Conservation (phyloP, 2,113 vertebrate species). For the Onychostoma macrolepis region DNA sequence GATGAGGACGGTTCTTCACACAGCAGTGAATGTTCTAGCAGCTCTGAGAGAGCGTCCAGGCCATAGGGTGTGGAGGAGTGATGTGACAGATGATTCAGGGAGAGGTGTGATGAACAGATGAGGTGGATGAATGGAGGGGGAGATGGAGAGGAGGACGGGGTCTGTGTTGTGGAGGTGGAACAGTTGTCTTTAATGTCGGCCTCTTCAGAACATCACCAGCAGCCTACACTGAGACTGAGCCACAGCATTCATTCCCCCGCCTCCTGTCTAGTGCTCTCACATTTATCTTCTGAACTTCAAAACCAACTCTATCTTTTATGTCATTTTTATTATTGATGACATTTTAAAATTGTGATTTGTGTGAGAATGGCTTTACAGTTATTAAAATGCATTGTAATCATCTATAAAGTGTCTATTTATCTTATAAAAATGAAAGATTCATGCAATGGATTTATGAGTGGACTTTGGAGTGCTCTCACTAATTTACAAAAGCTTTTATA, state of each 20-base stretch:
- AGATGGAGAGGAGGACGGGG: neutral
- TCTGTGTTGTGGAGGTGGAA: conserved; percentile 33
- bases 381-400: too few species aligned
- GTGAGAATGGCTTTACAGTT: too few species aligned
- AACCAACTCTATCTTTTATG: neutral
- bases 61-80: conserved; percentile 13
- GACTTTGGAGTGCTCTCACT: too few species aligned
- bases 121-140: conserved; percentile 6
- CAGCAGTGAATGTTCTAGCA: conserved; percentile 21
- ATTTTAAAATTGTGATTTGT: too few species aligned
- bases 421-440: too few species aligned
- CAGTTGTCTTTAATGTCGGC: conserved; percentile 7
- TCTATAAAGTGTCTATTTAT: too few species aligned
- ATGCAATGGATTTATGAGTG: too few species aligned
- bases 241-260: neutral
- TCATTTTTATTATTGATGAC: too few species aligned
- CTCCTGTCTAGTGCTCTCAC: neutral
- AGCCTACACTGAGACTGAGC: neutral
- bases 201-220: conserved; percentile 3
- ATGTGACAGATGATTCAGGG: conserved; percentile 27
- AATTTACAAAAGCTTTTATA: too few species aligned
- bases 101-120: conserved; percentile 35
- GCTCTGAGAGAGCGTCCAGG: neutral
- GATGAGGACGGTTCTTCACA: neutral
- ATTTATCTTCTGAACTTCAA: neutral